Evolutionary conservation across 2,888 invertebrate genomes (phyloP).

Genomic region (Cataglyphis albicans): DNA sequence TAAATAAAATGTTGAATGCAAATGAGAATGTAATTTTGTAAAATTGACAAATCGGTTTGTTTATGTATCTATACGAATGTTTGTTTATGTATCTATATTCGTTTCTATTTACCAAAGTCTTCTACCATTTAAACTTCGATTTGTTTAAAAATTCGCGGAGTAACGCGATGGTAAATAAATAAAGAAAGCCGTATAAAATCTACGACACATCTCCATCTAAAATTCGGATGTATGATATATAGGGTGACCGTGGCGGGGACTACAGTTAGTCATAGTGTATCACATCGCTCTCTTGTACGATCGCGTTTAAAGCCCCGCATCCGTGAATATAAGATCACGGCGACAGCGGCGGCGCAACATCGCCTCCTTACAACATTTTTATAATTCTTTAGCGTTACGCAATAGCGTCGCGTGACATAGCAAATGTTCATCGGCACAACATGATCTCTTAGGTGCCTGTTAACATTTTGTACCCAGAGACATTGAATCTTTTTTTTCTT

Average conservation of each 20-base stretch:
- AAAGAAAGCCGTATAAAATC: slow-evolving; percentile 71
- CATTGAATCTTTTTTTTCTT: not conserved
- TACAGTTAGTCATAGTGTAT: slow-evolving; percentile 60
- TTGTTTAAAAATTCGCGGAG: not conserved
- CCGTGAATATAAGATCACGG: slow-evolving; percentile 1
- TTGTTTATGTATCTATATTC: no score
- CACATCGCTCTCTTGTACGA: slow-evolving; percentile 38
- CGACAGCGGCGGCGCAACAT: not conserved
- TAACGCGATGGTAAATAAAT: slow-evolving; percentile 62
- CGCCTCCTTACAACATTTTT: slow-evolving; percentile 28
- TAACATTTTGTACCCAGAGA: slow-evolving; percentile 41
- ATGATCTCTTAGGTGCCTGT: slow-evolving; percentile 33
- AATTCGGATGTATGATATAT: slow-evolving; percentile 72
- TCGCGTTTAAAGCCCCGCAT: slow-evolving; percentile 33
- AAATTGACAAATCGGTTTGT: not conserved
- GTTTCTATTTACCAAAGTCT: not conserved
- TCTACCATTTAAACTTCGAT: not conserved
- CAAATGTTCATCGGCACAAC: not conserved
- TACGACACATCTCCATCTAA: slow-evolving; percentile 71
- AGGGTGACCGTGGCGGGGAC: slow-evolving; percentile 73
- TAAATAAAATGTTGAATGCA: not conserved
- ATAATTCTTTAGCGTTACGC: slow-evolving; percentile 30
- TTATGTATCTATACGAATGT: no score
- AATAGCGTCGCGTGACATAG: slow-evolving; percentile 22
- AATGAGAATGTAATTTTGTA: not conserved